Evolutionary conservation across 2,888 invertebrate genomes (phyloP), one percentile per base, ranked within the genome.

Genomic region (Augiades crinisus): DNA sequence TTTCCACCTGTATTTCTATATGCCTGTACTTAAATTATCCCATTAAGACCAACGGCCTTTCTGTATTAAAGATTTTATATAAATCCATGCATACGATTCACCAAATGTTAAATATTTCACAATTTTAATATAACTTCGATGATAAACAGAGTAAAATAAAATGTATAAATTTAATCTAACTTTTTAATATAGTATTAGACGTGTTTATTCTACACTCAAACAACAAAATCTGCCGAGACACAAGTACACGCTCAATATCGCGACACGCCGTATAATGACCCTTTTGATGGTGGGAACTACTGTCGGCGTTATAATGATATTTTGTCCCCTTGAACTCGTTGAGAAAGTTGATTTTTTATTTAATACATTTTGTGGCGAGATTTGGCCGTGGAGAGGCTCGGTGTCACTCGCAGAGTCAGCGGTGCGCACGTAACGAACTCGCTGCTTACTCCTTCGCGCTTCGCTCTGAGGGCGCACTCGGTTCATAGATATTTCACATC

Each of bases 371-470:
- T 68, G 68, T 68, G 70, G 72, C 73, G 79, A 76, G 78, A 73
- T 80, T 81, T 72, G 75, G 75, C 66, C 67, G 70, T 77, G 68
- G 71, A 80, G 81, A 74, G 81, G 65, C 69, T 73, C 72, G 79
- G 77, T 75, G 80, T 81, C 86, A 80, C 88, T 87, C 81, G 78
- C 69, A 78, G 58, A 74, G 60, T 63, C 86, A 81, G 73, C 75
- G 78, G 73, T 70, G 84, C 88, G 85, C 57, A 63, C 73, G 70
- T 88, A 88, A 88, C 85, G 87, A 88, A 80, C 81, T 71, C 73
- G 67, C 71, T 69, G 72, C 66, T 68, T 65, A 68, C 65, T 68
- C 60, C 65, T 64, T 64, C 60, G 65, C 65, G 60, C 61, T 56
- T 51, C 59, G 60, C 53, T 58, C 56, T 56, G 56, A 63, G 65